A percentile compares a stretch with the other conserved stretches of the same genome.
Conservation (phyloP, 2,797 vertebrate genomes). For the Sebastes wilsoni region DNA sequence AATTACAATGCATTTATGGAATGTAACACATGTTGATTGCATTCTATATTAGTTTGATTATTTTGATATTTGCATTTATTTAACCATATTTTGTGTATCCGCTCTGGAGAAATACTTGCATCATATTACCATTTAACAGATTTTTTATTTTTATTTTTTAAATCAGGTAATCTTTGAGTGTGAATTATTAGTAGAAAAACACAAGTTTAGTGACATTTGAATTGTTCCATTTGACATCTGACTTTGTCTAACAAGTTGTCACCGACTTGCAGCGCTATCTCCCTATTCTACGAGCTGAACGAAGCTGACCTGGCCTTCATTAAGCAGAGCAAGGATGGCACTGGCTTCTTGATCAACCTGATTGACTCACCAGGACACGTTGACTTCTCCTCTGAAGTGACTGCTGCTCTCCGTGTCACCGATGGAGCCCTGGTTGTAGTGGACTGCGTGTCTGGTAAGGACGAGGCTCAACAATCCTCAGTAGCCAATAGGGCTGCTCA, state of each 20-base stretch:
- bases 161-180: background rate
- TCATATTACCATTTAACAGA: background rate
- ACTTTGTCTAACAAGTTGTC: background rate
- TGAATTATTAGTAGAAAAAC: background rate
- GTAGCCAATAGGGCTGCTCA: too few species aligned
- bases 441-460: slow-evolving; percentile 94
- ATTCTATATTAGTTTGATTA: background rate
- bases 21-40: background rate
- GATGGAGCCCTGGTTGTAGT: slow-evolving; percentile 95
- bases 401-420: slow-evolving; percentile 95
- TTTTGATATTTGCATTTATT: background rate
- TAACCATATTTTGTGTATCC: background rate
- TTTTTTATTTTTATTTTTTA: background rate
- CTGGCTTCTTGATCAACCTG: slow-evolving; percentile 95
- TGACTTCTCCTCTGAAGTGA: slow-evolving; percentile 97
- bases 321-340: slow-evolving; percentile 93
- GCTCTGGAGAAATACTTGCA: background rate
- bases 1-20: background rate
- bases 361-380: slow-evolving; percentile 97
- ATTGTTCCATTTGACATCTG: background rate
- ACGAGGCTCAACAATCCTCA: background rate
- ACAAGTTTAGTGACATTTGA: background rate
- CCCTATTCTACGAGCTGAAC: slow-evolving; percentile 89
- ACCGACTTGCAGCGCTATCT: slow-evolving; percentile 87
- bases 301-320: slow-evolving; percentile 93